These are phyloP conservation scores for Clarias platycephalus DNA, from an alignment of 2,797 vertebrate species.

Conservation along the genomic window DNA sequence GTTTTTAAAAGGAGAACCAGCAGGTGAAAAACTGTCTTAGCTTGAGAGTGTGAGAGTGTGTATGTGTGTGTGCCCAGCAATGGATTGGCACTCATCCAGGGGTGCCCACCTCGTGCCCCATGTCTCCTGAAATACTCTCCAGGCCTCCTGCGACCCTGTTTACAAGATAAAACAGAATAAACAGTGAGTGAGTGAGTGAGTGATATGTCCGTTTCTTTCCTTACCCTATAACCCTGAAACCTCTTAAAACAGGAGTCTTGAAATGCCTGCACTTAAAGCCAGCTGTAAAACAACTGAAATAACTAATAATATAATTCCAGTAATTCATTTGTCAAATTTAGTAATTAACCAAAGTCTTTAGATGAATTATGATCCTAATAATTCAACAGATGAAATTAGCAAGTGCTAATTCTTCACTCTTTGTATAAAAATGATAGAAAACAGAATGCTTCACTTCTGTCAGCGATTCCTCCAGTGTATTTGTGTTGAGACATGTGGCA, in stretches of 20 bases:
- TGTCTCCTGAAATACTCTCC: too few species aligned
- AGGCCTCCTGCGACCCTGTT: too few species aligned
- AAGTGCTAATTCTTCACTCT: background rate
- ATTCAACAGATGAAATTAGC: constrained; percentile 1
- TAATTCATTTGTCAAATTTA: constrained; percentile 40
- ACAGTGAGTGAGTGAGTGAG: too few species aligned
- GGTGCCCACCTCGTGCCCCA: too few species aligned
- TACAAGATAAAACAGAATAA: too few species aligned
- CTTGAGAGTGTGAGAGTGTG: background rate
- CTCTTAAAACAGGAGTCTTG: background rate
- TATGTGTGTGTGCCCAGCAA: too few species aligned
- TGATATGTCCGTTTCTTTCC: background rate
- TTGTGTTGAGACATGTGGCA: background rate
- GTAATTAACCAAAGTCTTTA: constrained; percentile 45
- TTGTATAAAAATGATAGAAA: constrained; percentile 13
- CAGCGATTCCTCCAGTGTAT: background rate
- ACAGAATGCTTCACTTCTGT: background rate
- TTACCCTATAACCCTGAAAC: background rate
- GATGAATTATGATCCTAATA: constrained; percentile 27
- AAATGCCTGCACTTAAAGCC: constrained; percentile 25
- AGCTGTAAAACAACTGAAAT: constrained; percentile 26
- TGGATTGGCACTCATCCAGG: too few species aligned
- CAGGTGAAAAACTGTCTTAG: background rate
- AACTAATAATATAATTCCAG: constrained; percentile 42
- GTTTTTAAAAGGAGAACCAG: background rate